Evolutionary conservation across 1,140 invertebrate species (phyloP).

Genomic region (Trissolcus basalis): DNA sequence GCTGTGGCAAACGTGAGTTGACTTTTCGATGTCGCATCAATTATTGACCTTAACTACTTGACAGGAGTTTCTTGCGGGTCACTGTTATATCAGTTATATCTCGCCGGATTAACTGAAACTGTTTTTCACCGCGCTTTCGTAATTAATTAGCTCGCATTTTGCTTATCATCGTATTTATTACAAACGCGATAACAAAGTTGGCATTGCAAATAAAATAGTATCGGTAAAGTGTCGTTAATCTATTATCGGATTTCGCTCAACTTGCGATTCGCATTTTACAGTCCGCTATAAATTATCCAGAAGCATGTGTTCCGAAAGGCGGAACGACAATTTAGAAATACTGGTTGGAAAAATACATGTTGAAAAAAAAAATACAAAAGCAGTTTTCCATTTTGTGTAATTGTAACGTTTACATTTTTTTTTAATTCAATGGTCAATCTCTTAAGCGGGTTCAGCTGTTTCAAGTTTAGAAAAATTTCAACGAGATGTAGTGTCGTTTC

Average conservation of each 20-base stretch:
- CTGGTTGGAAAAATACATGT: conserved; percentile 27
- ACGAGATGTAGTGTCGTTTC: background rate
- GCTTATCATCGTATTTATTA: conserved; percentile 57
- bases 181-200: conserved; percentile 42
- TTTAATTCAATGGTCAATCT: too few relatives aligned
- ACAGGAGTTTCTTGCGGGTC: background rate
- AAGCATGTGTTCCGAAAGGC: conserved; percentile 45
- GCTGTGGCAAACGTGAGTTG: too few relatives aligned
- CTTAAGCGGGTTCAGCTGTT: too few relatives aligned
- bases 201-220: conserved; percentile 45
- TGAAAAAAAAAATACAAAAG: too few relatives aligned
- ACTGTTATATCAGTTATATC: background rate
- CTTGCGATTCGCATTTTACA: conserved; percentile 48
- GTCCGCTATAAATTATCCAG: conserved; percentile 39
- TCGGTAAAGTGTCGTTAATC: conserved; percentile 55
- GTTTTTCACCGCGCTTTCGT: conserved; percentile 21
- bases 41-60: too few relatives aligned
- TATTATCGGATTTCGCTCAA: conserved; percentile 57
- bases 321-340: conserved; percentile 16
- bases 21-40: too few relatives aligned
- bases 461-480: conserved; percentile 14
- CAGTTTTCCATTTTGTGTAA: too few relatives aligned
- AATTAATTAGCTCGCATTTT: conserved; percentile 51
- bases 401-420: too few relatives aligned
- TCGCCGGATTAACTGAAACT: conserved; percentile 3